Conservation (phyloP, 2,888 invertebrate species). For the Acronicta leporina region DNA sequence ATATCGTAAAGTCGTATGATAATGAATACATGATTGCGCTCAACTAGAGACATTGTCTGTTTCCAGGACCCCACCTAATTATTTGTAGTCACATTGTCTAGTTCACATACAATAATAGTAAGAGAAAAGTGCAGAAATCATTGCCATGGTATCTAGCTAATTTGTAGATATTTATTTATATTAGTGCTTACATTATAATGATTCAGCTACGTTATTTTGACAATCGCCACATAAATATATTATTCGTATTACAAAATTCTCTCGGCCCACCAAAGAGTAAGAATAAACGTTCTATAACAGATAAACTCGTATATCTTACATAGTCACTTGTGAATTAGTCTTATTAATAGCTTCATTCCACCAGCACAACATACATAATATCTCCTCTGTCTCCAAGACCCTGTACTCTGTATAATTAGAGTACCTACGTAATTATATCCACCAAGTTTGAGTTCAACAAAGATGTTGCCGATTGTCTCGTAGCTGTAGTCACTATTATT, state of each 20-base stretch:
- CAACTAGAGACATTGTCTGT: no score
- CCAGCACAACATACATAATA: conserved; percentile 24
- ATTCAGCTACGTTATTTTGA: background rate
- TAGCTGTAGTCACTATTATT: conserved; percentile 5
- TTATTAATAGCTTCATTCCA: conserved; percentile 40
- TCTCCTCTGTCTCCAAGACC: conserved; percentile 20
- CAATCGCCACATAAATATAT: background rate
- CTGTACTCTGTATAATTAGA: conserved; percentile 33
- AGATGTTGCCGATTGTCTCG: conserved; percentile 22
- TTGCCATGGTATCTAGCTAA: no score
- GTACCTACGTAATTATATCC: conserved; percentile 18
- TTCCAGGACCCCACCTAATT: no score
- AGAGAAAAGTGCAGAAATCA: no score
- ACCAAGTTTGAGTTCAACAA: conserved; percentile 7
- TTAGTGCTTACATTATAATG: no score
- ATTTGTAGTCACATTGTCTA: no score
- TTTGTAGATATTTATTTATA: no score
- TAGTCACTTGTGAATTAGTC: conserved; percentile 25
- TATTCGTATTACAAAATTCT: conserved; percentile 4
- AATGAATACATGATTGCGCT: no score
- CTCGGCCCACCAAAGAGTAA: conserved; percentile 8
- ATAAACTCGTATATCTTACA: conserved; percentile 24
- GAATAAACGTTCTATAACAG: conserved; percentile 20
- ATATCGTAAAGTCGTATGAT: no score
- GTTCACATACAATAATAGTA: no score